A percentile compares a stretch with the other conserved stretches of the same genome.
phyloP scores from a whole-genome alignment of 1,140 invertebrate genomes.

The Himalopsyche phryganea region DNA sequence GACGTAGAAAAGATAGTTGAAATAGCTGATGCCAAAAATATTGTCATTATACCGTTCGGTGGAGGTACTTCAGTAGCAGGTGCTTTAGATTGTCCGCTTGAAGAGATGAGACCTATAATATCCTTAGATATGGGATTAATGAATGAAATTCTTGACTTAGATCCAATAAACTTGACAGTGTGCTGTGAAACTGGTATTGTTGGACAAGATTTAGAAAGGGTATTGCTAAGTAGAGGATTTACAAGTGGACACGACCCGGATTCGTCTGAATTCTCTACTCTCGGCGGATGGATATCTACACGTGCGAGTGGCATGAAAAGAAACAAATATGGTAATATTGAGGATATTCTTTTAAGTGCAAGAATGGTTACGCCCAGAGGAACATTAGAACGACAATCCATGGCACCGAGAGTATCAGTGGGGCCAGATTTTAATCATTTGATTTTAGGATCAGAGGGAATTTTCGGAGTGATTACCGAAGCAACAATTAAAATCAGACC shows the following conservation, averaged over 20 bases:
- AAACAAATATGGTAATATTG: slow-evolving; percentile 97
- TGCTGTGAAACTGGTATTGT: slow-evolving; percentile 88
- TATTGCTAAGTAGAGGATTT: slow-evolving; percentile 65
- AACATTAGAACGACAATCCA: slow-evolving; percentile 77
- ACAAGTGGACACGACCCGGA: slow-evolving; percentile 95
- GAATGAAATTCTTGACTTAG: slow-evolving; percentile 93
- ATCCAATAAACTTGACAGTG: slow-evolving; percentile 81
- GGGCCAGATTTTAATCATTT: slow-evolving; percentile 96
- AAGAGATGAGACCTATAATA: slow-evolving; percentile 81
- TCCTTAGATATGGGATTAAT: slow-evolving; percentile 93
- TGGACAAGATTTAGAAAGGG: slow-evolving; percentile 87
- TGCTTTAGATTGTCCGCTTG: slow-evolving; percentile 77
- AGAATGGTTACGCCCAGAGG: slow-evolving; percentile 84
- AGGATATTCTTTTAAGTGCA: slow-evolving; percentile 87
- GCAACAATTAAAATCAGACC: slow-evolving; percentile 92
- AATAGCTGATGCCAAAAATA: slow-evolving; percentile 68
- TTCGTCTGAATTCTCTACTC: slow-evolving; percentile 94
- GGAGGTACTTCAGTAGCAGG: slow-evolving; percentile 96
- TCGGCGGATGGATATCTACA: slow-evolving; percentile 98
- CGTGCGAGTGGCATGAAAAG: slow-evolving; percentile 99
- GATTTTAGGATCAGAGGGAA: slow-evolving; percentile 94
- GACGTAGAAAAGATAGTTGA: slow-evolving; percentile 79
- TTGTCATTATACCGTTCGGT: slow-evolving; percentile 93
- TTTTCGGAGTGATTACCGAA: slow-evolving; percentile 90
- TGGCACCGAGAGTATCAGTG: slow-evolving; percentile 83